These are phyloP conservation scores for Prorops nasuta DNA, from an alignment of 1,140 invertebrate genomes.

Conservation along the genomic window DNA sequence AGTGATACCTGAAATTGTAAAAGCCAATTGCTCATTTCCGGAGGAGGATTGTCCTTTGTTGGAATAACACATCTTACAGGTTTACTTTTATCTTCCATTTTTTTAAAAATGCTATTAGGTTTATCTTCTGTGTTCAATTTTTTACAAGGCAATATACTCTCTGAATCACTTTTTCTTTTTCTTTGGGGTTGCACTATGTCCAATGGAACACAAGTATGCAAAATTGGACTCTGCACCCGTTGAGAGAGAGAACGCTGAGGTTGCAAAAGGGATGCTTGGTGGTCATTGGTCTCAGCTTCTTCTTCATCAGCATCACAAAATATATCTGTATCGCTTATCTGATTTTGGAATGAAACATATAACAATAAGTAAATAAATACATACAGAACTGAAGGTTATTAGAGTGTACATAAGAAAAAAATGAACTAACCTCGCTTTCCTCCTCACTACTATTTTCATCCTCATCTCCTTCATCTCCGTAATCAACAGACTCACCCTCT, in stretches of 20 bases:
- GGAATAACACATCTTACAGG: conserved; percentile 63
- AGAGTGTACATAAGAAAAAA: not conserved
- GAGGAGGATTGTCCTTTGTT: conserved; percentile 78
- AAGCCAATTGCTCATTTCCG: conserved; percentile 75
- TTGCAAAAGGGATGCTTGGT: conserved; percentile 26
- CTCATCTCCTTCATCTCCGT: conserved; percentile 41
- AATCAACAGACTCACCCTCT: conserved; percentile 43
- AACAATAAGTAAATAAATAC: not conserved
- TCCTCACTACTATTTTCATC: conserved; percentile 40
- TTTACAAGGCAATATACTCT: conserved; percentile 50
- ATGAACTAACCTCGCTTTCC: conserved; percentile 40
- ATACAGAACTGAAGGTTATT: not conserved
- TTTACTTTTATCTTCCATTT: conserved; percentile 54
- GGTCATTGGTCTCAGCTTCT: conserved; percentile 36
- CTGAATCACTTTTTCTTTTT: conserved; percentile 51
- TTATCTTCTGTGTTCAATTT: conserved; percentile 46
- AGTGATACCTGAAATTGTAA: conserved; percentile 75
- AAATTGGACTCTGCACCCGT: conserved; percentile 38
- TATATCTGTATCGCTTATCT: conserved; percentile 47
- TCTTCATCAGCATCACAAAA: conserved; percentile 43
- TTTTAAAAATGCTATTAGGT: conserved; percentile 39
- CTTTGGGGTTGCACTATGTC: conserved; percentile 44
- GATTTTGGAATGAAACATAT: conserved; percentile 1
- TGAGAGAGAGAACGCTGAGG: conserved; percentile 30
- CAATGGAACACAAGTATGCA: conserved; percentile 43